Base-by-base conservation (phyloP, 2,113 vertebrate species). In the Oreotrochilus melanogaster region DNA sequence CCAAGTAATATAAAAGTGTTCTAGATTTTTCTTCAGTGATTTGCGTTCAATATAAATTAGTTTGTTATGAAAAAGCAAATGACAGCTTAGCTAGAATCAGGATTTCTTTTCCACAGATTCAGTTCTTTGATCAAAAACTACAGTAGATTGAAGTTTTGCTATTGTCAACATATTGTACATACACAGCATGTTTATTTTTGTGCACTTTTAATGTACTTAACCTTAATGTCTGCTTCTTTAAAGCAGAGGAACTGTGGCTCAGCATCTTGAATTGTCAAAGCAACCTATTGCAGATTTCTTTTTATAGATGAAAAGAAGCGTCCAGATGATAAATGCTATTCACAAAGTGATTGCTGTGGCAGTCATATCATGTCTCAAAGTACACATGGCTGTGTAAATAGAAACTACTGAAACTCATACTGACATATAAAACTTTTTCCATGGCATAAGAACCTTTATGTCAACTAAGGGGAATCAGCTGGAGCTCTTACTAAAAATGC, bases 11-110 rank as follows among this genome's bases (percentile, higher is more conserved):
- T 14, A 54, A 95, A 97, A 94, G 88, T 57, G 65, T 88, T 96
- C 95, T 95, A 95, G 97, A 96, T 91, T 97, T 97, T 97, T 97
- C 88, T 86, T 93, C 93, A 86, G 93, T 95, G 95, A 80, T 94
- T 73, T 85, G 66, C 92, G 73, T 89, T 97, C 96, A 94, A 43
- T 96, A 94, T 94, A 96, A 96, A 97, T 95, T 95, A 97, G 56
- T 96, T 96, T 92, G 74, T 71, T 90, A 75, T 79, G 82, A 95
- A 95, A 97, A 97, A 92, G 88, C 95, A 97, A 96, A 95, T 64
- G 92, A 97, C 96, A 97, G 87, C 90, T 92, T 72, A 91, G 83
- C 79, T 96, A 93, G 96, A 95, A 88, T 89, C 91, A 81, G 39
- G 50, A 58, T 72, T 90, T 89, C 76, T 89, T 43, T 92, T 95